A percentile compares a stretch with the other conserved stretches of the same genome.
Evolutionary conservation across 1,140 invertebrate genomes (phyloP).

Genomic region (Helicoverpa zea): DNA sequence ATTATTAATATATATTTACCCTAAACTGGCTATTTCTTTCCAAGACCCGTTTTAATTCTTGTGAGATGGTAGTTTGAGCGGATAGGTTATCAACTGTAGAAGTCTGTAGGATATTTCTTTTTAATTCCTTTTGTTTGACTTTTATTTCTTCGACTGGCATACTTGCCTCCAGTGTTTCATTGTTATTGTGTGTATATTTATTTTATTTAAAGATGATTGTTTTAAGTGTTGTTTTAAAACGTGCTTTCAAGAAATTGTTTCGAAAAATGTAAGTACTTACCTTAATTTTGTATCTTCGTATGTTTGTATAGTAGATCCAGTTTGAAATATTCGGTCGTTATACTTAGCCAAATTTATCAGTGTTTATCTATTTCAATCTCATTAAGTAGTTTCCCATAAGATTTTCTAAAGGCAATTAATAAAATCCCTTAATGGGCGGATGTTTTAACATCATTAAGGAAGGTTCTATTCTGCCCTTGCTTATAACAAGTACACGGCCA

Average conservation of each 20-base stretch:
- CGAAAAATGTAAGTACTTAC: conserved; percentile 69
- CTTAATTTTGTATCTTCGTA: neutral
- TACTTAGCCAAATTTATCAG: too few species aligned
- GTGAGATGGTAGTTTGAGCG: neutral
- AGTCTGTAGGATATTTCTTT: too few species aligned
- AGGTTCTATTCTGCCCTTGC: conserved; percentile 11
- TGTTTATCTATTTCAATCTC: too few species aligned
- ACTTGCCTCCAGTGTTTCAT: neutral
- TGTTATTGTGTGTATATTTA: neutral
- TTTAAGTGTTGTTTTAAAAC: conserved; percentile 63
- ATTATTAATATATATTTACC: neutral
- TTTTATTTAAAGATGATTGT: conserved; percentile 58
- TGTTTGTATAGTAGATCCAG: too few species aligned
- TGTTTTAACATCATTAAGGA: conserved; percentile 5
- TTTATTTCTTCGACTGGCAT: neutral
- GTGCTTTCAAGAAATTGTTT: conserved; percentile 64
- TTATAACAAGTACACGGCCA: conserved; percentile 11
- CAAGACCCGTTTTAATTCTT: neutral
- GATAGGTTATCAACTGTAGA: neutral
- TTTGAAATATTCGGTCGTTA: too few species aligned
- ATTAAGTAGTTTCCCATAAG: neutral
- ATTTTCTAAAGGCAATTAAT: neutral
- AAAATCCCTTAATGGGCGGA: neutral
- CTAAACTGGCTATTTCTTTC: neutral
- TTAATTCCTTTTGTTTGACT: neutral